Evolutionary conservation across 2,888 invertebrate genomes (phyloP), one percentile per base, ranked within the genome.

Genomic region (Drosophila subquinaria): DNA sequence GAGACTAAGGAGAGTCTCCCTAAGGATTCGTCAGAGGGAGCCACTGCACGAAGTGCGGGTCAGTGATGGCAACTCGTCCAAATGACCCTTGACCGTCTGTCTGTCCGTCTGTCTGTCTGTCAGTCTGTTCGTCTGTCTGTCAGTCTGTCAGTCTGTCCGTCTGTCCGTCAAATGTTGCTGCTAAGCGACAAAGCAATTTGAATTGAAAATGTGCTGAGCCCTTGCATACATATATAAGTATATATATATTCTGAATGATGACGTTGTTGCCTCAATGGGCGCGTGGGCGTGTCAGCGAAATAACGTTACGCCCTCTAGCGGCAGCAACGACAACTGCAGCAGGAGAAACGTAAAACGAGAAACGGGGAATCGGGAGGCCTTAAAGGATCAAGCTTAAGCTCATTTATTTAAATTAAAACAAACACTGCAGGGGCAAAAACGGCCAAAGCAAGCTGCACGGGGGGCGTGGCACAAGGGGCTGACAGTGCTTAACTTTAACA

Each of bases 351-450:
- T 11, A 11, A 11, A 11, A 35, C 3, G 11, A 4, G 36, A 13
- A 36, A 5, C 4, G 36, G 3, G 35, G 13, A 36, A 36, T 13
- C 36, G 13, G 69, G 66, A 72, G 88, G 86, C 86, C 81, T 88
- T 89, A 85, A 89, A 85, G 88, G 86, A 88, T 86, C 86, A 85
- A 75, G 82, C 89, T 90, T 90, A 88, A 91, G 91, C 91, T 90
- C 90, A 90, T 90, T 90, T 90, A 91, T 90, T 90, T 91, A 91
- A 90, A 90, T 90, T 88, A 91, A 91, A 90, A 85, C 90, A 90
- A 90, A 90, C 91, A 90, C 87, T 85, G 87, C 76, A 81, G 76
- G 74, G 88, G 35, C 78, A 78, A 69, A 75, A 80, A 75, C 33
- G 78, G 69, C 81, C 73, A 76, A 70, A 64, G 20, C 62, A 50